Base-by-base conservation (phyloP, 2,888 invertebrate species). In the Malthinus seriepunctatus region DNA sequence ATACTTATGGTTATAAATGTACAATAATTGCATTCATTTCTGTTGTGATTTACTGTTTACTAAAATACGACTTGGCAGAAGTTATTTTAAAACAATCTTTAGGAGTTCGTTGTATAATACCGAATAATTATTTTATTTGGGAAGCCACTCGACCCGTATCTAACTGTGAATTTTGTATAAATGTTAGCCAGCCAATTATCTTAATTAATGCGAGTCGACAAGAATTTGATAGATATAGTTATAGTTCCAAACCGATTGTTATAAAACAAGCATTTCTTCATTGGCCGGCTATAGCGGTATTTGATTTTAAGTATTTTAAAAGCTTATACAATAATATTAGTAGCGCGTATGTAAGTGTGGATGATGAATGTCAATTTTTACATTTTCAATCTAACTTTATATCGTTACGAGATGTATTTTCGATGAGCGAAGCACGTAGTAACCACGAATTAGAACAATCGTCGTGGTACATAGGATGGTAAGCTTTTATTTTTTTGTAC, bases 391-490 rank as follows among this genome's bases (percentile, higher is more conserved):
- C 91, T 11, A 87, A 93, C 76, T 86, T 94, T 68, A 86, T 87
- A 68, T 85, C 87, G 23, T 75, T 95, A 56, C 81, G 83, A 60
- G 90, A 94, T 74, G 91, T 93, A 8, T 89, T 95, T 72, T 80
- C 82, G 60, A 91, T 92, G 91, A 83, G 87, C 5, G 78, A 83
- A 44, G 82, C 82, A 50, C 83, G 91, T 71, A 86, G 87, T 4
- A 79, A 76, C 31, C 85, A 88, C 77, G 79, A 82, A 34, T 81
- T 81, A 9, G 85, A 86, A 1, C 82, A 88, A 68, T 80, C 84
- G 52, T 87, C 92, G 1, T 95, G 94, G 94, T 95, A 95, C 81
- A 89, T 95, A 44, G 95, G 95, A 66, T 94, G 94, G 93, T 91
- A 80, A 82, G 86, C 81, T 32, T 15, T 56, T n/a, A 12, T 10